Percentiles rank a stretch among this genome's conserved stretches.
Evolutionary conservation across 2,888 invertebrate species (phyloP).

Genomic region (Drosophila algonquin): DNA sequence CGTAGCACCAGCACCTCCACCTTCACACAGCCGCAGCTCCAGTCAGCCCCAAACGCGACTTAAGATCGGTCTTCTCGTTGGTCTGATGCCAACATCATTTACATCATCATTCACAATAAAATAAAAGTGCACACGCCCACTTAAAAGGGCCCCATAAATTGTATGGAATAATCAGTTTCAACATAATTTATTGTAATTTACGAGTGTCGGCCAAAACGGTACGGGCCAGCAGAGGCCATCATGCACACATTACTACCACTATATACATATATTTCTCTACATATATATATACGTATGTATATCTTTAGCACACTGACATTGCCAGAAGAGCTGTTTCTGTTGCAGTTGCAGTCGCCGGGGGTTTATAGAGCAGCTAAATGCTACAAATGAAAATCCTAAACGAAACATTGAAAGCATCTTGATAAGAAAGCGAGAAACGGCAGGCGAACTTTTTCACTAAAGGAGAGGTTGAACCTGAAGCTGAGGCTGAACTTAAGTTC

Average conservation of each 20-base stretch:
- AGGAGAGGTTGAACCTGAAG: slow-evolving; percentile 10
- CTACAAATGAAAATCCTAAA: slow-evolving; percentile 79
- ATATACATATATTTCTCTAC: background rate
- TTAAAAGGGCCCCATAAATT: slow-evolving; percentile 78
- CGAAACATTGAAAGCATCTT: slow-evolving; percentile 79
- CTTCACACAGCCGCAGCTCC: background rate
- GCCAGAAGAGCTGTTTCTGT: slow-evolving; percentile 49
- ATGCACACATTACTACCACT: background rate
- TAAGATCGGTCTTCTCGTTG: slow-evolving; percentile 21
- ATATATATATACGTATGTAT: slow-evolving; percentile 31
- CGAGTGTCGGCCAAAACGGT: slow-evolving; percentile 64
- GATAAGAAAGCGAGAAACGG: slow-evolving; percentile 59
- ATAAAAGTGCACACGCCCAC: slow-evolving; percentile 80
- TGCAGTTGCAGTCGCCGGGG: slow-evolving; percentile 7
- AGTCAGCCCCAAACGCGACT: slow-evolving; percentile 3
- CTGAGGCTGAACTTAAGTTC: slow-evolving; percentile 9
- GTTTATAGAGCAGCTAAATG: slow-evolving; percentile 55
- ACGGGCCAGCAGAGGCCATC: slow-evolving; percentile 52
- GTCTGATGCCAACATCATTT: slow-evolving; percentile 71
- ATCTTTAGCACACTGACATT: slow-evolving; percentile 58
- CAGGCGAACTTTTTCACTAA: slow-evolving; percentile 28
- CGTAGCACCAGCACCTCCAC: slow-evolving; percentile 6
- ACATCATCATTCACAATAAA: slow-evolving; percentile 80
- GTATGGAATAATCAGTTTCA: slow-evolving; percentile 79
- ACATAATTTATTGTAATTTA: slow-evolving; percentile 80